Conservation (phyloP, 2,888 invertebrate genomes). For the Trachelus troglodyta region DNA sequence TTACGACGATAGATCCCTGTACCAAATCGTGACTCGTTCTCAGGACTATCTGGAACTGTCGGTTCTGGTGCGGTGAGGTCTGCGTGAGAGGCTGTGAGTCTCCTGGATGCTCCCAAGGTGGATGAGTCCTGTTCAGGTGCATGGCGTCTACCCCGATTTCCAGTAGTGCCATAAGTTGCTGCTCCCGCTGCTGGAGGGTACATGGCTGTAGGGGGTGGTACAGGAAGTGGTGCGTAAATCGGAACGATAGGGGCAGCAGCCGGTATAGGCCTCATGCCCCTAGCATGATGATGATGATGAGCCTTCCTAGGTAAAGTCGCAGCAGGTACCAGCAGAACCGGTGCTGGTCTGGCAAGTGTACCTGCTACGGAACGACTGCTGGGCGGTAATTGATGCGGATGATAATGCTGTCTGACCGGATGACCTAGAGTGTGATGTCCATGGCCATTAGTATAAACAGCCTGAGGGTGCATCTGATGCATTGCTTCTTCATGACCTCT, state of each 20-base stretch:
- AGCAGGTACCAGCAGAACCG: constrained; percentile 70
- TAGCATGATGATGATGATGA: constrained; percentile 56
- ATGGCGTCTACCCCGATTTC: constrained; percentile 60
- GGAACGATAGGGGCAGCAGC: constrained; percentile 68
- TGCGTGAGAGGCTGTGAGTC: constrained; percentile 59
- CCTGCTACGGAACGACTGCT: constrained; percentile 60
- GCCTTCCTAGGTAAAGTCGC: constrained; percentile 65
- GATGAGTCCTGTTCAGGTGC: constrained; percentile 41
- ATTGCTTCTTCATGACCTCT: constrained; percentile 54
- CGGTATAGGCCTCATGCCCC: constrained; percentile 62
- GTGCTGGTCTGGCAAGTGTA: constrained; percentile 58
- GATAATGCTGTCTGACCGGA: constrained; percentile 57
- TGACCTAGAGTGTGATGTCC: constrained; percentile 62
- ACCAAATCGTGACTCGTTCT: constrained; percentile 74
- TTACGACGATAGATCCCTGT: constrained; percentile 91
- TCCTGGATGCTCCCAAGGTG: constrained; percentile 49
- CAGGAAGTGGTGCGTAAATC: constrained; percentile 68
- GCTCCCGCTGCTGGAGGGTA: constrained; percentile 66
- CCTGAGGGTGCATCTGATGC: constrained; percentile 61
- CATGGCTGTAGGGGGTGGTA: constrained; percentile 72
- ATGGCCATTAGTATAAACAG: constrained; percentile 62
- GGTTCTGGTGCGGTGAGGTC: constrained; percentile 52
- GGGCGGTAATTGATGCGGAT: constrained; percentile 52
- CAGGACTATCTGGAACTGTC: constrained; percentile 50
- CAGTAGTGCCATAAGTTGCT: constrained; percentile 69